These are phyloP conservation scores for Mayetiola destructor DNA, from an alignment of 2,888 invertebrate species.

Conservation along the genomic window DNA sequence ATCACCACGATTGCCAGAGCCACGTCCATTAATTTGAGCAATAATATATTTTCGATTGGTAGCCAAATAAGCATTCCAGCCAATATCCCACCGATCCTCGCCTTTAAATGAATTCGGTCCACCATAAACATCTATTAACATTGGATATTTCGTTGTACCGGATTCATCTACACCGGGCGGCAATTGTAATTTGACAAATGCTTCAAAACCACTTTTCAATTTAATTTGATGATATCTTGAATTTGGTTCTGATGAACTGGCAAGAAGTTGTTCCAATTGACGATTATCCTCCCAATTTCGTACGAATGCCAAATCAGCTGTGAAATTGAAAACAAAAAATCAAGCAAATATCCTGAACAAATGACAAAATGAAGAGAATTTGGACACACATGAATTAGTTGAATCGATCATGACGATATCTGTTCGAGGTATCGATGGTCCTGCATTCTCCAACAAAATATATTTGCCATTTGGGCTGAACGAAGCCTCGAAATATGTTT, in stretches of 20 bases:
- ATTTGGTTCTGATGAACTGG: constrained; percentile 40
- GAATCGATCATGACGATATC: constrained; percentile 39
- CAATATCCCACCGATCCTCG: constrained; percentile 62
- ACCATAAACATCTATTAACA: constrained; percentile 78
- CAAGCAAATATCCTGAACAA: no score
- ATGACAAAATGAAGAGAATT: no score
- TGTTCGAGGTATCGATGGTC: constrained; percentile 68
- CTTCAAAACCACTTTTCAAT: constrained; percentile 47
- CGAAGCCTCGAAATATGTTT: constrained; percentile 38
- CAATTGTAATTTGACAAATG: constrained; percentile 58
- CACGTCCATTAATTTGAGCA: constrained; percentile 80
- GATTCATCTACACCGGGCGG: constrained; percentile 55
- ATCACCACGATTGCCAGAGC: constrained; percentile 75
- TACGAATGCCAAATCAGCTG: background rate
- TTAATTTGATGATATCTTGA: constrained; percentile 46
- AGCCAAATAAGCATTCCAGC: constrained; percentile 79
- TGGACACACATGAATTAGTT: constrained; percentile 17
- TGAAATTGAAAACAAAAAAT: background rate
- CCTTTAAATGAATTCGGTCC: constrained; percentile 84
- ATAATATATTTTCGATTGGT: constrained; percentile 73
- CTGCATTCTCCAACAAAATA: constrained; percentile 64
- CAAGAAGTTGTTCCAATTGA: constrained; percentile 38
- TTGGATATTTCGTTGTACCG: constrained; percentile 53
- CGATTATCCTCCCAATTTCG: constrained; percentile 52
- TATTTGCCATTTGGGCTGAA: constrained; percentile 52